Base-by-base conservation (phyloP, 2,113 vertebrate genomes). In the Alethe castanea region DNA sequence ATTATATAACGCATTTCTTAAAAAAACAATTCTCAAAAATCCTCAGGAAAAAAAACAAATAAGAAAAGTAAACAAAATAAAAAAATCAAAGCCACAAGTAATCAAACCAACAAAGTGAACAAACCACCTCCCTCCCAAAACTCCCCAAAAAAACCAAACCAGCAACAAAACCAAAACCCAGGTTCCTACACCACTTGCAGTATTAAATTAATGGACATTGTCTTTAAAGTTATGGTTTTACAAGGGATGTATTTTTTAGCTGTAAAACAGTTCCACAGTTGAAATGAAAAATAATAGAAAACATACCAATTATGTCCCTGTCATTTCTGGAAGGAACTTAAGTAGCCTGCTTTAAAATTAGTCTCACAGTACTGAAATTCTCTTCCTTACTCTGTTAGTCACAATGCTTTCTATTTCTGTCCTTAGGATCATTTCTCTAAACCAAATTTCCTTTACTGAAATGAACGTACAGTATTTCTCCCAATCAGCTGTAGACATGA, bases 71-170 rank as follows among this genome's bases (percentile, higher is more conserved):
- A 65, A 29, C 2, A 20, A 44, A 56, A 57, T 4, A 17, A 45
- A 19, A 42, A 65, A 25, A 3, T 18, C 52, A 29, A 53, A 28
- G 10, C 6, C 4, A 17, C 2, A 64, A 81, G 3, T 23, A 33
- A 16, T 25, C 11, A 26, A 88, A 50, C 12, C 45, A 66, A 45
- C 22, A 52, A 65, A 69, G 13, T 35, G 36, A 57, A 19, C 6
- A 31, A 42, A 28, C 4, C 26, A 7, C 8, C 6, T 11, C 11
- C 8, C 4, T 6, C 1, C 6, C n/a, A 24, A 42, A 42, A 2
- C 2, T 3, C 1, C 25, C 11, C 9, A 29, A 15, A 11, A 19
- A 29, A 64, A 19, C 1, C 59, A 36, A 54, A 5, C 18, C 14
- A 33, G 9, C 7, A 36, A 11, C 10, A 36, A 73, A 73, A 44